phyloP scores from a whole-genome alignment of 2,113 vertebrate species.

The Dendrocopos noguchii region DNA sequence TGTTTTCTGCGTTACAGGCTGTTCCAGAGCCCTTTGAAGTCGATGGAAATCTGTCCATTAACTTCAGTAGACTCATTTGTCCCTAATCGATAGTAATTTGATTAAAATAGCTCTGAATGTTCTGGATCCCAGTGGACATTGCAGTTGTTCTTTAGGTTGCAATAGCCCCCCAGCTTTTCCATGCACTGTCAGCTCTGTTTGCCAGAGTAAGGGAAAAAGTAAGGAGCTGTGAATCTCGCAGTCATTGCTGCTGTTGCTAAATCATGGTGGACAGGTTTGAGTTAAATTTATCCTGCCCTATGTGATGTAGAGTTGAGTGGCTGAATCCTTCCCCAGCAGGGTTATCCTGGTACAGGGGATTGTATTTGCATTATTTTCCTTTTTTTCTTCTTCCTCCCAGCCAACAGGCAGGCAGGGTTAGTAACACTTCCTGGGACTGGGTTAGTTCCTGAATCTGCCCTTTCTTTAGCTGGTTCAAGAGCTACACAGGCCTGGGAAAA shows the following conservation, averaged over 20 bases:
- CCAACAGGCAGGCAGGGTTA: neutral
- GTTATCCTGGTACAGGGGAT: neutral
- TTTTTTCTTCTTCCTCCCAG: neutral
- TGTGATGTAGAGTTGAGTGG: neutral
- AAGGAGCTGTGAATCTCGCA: neutral
- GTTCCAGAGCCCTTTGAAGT: slow-evolving; percentile 55
- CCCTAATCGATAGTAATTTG: slow-evolving; percentile 66
- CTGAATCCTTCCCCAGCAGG: neutral
- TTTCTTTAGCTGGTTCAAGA: neutral
- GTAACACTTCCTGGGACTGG: neutral
- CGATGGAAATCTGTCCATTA: slow-evolving; percentile 57
- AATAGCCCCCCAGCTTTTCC: neutral
- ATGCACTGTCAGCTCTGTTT: neutral
- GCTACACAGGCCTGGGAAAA: neutral
- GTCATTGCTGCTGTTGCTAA: accelerated
- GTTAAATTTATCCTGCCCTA: neutral
- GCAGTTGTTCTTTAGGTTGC: slow-evolving; percentile 15
- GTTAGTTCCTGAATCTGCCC: neutral
- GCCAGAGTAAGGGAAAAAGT: neutral
- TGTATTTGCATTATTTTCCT: neutral
- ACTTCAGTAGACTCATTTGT: slow-evolving; percentile 52
- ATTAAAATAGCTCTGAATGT: slow-evolving; percentile 58
- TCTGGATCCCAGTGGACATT: neutral
- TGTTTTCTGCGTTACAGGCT: slow-evolving; percentile 20
- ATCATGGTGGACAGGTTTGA: neutral